Evolutionary conservation across 2,888 invertebrate species (phyloP).

Genomic region (Chirona hameri): DNA sequence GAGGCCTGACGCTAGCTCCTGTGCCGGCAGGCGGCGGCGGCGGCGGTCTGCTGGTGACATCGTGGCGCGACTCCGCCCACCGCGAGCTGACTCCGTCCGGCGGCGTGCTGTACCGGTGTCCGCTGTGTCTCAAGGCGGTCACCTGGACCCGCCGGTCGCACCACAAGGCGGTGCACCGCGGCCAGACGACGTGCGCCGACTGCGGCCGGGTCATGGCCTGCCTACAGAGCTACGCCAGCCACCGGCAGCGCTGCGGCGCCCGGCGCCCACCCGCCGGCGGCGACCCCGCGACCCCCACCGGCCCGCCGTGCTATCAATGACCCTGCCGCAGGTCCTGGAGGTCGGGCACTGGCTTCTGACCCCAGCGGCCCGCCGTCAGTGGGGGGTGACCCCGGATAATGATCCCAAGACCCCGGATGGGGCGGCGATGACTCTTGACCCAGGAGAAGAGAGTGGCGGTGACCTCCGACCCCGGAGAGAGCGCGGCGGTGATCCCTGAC

Average conservation of each 20-base stretch:
- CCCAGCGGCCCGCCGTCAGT: not conserved
- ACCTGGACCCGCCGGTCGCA: constrained; percentile 24
- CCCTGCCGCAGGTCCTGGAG: too few species aligned
- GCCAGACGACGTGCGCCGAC: not conserved
- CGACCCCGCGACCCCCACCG: not conserved
- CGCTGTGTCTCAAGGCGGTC: not conserved
- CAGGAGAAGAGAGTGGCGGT: not conserved
- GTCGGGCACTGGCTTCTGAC: not conserved
- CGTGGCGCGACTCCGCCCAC: not conserved
- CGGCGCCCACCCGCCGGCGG: not conserved
- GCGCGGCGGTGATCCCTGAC: not conserved
- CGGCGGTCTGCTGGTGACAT: not conserved
- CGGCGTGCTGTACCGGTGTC: not conserved
- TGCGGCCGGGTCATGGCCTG: constrained; percentile 26
- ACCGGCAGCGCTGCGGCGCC: not conserved
- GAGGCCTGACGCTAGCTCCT: not conserved
- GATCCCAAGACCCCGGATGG: not conserved
- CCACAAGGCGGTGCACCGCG: constrained; percentile 24
- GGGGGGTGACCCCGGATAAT: not conserved
- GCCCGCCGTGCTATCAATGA: not conserved
- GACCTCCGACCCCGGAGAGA: not conserved
- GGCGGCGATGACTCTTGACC: not conserved
- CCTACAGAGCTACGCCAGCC: not conserved
- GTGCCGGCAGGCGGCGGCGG: not conserved
- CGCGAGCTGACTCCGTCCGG: not conserved